Evolutionary conservation across 2,888 invertebrate species (phyloP).

Genomic region (Agonopterix subpropinquella): DNA sequence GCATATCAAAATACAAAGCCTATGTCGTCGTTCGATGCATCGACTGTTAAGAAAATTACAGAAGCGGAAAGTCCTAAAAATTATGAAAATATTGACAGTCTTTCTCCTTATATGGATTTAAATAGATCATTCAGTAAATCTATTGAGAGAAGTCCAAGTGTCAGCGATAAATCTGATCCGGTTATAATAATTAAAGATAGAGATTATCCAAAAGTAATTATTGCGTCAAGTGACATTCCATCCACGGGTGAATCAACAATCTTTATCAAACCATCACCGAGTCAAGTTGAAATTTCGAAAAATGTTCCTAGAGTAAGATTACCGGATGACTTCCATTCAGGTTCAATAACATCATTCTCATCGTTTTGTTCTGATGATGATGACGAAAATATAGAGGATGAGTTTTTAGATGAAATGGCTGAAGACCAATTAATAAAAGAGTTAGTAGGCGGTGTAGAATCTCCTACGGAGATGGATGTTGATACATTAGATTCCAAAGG

Average conservation of each 20-base stretch:
- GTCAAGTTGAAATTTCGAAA: conserved; percentile 41
- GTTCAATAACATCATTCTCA: conserved; percentile 52
- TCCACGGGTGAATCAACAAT: conserved; percentile 74
- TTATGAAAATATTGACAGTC: conserved; percentile 55
- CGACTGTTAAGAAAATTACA: conserved; percentile 32
- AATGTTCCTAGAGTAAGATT: conserved; percentile 69
- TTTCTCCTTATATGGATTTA: conserved; percentile 28
- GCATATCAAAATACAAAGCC: conserved; percentile 59
- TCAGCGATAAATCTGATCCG: conserved; percentile 23
- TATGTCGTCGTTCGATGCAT: conserved; percentile 51
- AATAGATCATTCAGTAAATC: conserved; percentile 28
- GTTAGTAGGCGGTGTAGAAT: conserved; percentile 62
- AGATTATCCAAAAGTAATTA: conserved; percentile 66
- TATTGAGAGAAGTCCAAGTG: conserved; percentile 28
- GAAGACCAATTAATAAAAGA: conserved; percentile 65
- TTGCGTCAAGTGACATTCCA: conserved; percentile 63
- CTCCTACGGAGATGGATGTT: conserved; percentile 48
- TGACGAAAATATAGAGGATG: conserved; percentile 37
- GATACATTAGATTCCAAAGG: conserved; percentile 57
- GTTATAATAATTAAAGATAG: conserved; percentile 32
- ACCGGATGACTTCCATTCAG: conserved; percentile 63
- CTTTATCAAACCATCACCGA: conserved; percentile 76
- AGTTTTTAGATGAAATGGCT: conserved; percentile 43
- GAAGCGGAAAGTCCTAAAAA: conserved; percentile 32
- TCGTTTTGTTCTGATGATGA: conserved; percentile 57